These are phyloP conservation scores for Harpalus rufipes DNA, from an alignment of 2,888 invertebrate species.

Conservation along the genomic window DNA sequence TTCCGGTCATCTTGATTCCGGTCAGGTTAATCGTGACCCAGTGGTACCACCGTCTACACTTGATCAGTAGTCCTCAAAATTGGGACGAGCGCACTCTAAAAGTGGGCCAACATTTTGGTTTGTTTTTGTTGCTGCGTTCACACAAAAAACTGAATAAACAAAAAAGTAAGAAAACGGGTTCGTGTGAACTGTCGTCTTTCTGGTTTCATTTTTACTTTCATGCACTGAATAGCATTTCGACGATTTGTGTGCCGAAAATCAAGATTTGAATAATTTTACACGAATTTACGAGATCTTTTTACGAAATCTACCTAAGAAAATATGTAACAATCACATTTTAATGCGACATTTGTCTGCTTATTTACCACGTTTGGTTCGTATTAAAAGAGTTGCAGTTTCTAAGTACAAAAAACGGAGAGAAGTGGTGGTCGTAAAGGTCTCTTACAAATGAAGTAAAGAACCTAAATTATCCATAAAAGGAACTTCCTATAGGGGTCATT, in stretches of 20 bases:
- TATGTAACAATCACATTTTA: not conserved
- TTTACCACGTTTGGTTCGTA: too few relatives aligned
- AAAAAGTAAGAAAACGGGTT: slow-evolving; percentile 60
- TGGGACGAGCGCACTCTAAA: slow-evolving; percentile 49
- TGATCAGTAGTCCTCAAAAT: slow-evolving; percentile 63
- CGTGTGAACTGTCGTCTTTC: slow-evolving; percentile 61
- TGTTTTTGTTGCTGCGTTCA: slow-evolving; percentile 59
- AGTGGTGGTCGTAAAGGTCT: too few relatives aligned
- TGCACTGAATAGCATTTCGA: slow-evolving; percentile 62
- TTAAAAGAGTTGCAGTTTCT: too few relatives aligned
- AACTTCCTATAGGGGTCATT: too few relatives aligned
- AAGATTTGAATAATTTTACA: not conserved
- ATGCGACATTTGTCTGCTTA: too few relatives aligned
- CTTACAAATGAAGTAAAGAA: too few relatives aligned
- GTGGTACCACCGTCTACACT: slow-evolving; percentile 54
- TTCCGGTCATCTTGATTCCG: slow-evolving; percentile 72
- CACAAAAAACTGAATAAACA: slow-evolving; percentile 60
- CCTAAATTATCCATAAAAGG: too few relatives aligned
- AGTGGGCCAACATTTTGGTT: slow-evolving; percentile 60
- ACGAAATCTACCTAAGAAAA: not conserved
- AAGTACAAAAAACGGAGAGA: too few relatives aligned
- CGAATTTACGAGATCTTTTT: not conserved
- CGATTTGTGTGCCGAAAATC: slow-evolving; percentile 17
- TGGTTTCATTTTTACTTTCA: slow-evolving; percentile 67
- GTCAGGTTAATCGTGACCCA: slow-evolving; percentile 68